A percentile compares a stretch with the other conserved stretches of the same genome.
These are phyloP conservation scores for Mesitornis unicolor DNA, from an alignment of 2,113 vertebrate genomes.

Conservation along the genomic window DNA sequence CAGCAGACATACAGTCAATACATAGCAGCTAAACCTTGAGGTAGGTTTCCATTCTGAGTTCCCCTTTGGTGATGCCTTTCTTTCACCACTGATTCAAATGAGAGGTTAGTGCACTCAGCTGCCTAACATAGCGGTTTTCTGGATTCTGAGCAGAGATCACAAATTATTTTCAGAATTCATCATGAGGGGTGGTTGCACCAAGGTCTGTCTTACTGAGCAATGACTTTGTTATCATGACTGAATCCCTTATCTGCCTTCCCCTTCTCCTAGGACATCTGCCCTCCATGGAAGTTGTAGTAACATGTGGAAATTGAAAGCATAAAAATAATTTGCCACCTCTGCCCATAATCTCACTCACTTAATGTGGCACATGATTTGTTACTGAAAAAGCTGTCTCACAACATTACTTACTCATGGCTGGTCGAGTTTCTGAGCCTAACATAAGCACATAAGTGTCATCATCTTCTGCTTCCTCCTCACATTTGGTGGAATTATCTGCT, in stretches of 20 bases:
- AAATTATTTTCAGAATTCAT: neutral
- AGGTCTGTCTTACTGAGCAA: neutral
- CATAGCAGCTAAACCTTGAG: neutral
- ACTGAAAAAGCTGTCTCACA: neutral
- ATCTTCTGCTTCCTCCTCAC: constrained; percentile 1
- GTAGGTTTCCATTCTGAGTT: neutral
- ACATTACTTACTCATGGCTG: constrained; percentile 39
- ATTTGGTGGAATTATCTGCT: neutral
- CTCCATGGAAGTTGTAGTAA: neutral
- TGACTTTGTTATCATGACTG: neutral
- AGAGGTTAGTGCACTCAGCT: neutral
- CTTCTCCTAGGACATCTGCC: neutral
- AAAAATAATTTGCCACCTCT: neutral
- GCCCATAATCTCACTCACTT: neutral
- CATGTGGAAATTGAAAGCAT: neutral
- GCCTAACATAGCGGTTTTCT: fast-evolving
- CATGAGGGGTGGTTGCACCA: neutral
- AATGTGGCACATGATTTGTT: neutral
- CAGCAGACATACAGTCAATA: neutral
- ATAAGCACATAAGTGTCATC: neutral
- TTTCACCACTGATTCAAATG: neutral
- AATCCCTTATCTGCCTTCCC: neutral
- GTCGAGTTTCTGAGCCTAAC: neutral
- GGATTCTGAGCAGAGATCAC: neutral
- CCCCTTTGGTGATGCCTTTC: neutral